Conservation (phyloP, 1,140 invertebrate species). For the Sesamia nonagrioides region DNA sequence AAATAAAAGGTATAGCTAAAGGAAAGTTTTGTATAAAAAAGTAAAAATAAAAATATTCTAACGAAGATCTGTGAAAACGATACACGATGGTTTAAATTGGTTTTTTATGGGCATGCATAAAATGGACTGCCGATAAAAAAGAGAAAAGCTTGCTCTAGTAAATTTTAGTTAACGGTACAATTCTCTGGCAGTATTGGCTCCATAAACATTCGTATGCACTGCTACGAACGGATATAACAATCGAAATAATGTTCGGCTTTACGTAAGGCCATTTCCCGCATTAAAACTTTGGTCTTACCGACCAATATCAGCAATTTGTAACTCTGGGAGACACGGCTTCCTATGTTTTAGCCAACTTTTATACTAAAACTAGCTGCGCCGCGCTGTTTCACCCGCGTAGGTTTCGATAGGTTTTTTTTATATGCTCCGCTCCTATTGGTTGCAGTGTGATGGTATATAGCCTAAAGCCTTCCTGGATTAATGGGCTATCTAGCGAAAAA, state of each 20-base stretch:
- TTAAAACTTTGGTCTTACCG: constrained; percentile 59
- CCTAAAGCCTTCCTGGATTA: no score
- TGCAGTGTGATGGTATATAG: no score
- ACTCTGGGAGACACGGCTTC: constrained; percentile 31
- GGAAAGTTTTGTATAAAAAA: constrained; percentile 18
- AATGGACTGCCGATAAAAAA: constrained; percentile 66
- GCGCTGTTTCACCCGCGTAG: no score
- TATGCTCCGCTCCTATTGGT: no score
- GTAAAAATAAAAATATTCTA: constrained; percentile 39
- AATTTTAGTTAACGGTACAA: constrained; percentile 75
- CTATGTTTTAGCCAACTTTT: constrained; percentile 1
- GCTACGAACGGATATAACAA: constrained; percentile 67
- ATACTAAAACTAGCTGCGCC: no score
- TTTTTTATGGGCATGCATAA: constrained; percentile 66
- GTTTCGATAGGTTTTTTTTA: no score
- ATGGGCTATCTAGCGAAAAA: no score
- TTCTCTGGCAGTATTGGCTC: constrained; percentile 67
- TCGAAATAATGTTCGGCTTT: constrained; percentile 69
- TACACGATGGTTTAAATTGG: constrained; percentile 62
- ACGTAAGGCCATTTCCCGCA: constrained; percentile 59
- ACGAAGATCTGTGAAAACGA: constrained; percentile 56
- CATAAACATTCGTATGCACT: constrained; percentile 74
- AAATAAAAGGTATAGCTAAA: constrained; percentile 16
- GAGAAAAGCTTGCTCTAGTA: constrained; percentile 63
- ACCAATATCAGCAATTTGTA: constrained; percentile 58